These are phyloP conservation scores for Apostichopus californicus DNA, from an alignment of 35 echinoderm and acorn worm species.

Conservation along the genomic window DNA sequence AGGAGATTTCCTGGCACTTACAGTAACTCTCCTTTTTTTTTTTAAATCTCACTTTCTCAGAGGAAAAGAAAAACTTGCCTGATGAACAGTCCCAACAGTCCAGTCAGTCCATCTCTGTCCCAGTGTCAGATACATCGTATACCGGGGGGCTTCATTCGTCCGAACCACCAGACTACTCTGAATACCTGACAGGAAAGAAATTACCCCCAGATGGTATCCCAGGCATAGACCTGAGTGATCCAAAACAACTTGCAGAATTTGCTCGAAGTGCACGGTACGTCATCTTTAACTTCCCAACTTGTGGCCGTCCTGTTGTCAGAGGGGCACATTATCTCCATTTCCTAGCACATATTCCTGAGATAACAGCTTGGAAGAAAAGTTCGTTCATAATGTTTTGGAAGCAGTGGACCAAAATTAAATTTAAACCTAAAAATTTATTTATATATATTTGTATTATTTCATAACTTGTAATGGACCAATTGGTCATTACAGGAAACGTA, in stretches of 20 bases:
- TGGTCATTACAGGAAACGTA: too few species aligned
- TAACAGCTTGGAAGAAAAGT: too few species aligned
- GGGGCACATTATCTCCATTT: too few species aligned
- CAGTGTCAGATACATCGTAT: conserved; percentile 51
- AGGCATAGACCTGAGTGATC: conserved; percentile 97
- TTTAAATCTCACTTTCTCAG: not conserved
- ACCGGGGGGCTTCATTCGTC: conserved; percentile 20
- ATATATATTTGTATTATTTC: too few species aligned
- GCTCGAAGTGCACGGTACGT: conserved; percentile 77
- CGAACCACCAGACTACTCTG: conserved; percentile 94
- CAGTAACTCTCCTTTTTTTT: not conserved
- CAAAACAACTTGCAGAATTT: conserved; percentile 98
- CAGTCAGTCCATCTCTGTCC: conserved; percentile 66
- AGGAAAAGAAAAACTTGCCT: conserved; percentile 88
- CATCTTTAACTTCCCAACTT: too few species aligned
- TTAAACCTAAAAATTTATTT: too few species aligned
- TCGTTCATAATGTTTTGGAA: too few species aligned
- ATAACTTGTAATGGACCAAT: too few species aligned
- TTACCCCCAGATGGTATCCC: conserved; percentile 96
- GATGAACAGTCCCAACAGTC: conserved; percentile 72
- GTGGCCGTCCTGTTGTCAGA: too few species aligned
- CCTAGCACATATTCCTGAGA: too few species aligned
- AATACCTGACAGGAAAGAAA: conserved; percentile 99
- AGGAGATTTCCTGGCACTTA: not conserved
- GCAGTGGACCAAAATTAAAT: too few species aligned